Evolutionary conservation across 2,797 vertebrate genomes (phyloP), one percentile per base, ranked within the genome.

Genomic region (Menidia menidia): DNA sequence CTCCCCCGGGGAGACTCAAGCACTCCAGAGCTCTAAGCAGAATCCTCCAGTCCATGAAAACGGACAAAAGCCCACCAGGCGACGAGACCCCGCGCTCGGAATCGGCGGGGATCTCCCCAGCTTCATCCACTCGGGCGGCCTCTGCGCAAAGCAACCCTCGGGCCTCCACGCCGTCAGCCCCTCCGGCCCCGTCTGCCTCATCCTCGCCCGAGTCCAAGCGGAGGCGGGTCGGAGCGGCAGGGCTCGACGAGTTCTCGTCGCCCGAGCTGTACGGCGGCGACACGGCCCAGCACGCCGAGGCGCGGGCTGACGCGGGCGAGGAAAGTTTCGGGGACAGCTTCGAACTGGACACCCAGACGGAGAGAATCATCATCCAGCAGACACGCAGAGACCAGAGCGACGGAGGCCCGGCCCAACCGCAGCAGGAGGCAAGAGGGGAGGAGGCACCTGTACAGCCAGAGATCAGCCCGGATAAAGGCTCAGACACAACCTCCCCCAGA

Each of bases 311-410:
- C 58, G 77, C 3, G 52, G 70, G 54, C 30, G 89, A 87, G 64
- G 95, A 92, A 70, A 95, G 91, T 70, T 98, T 98, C 82, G 95
- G 96, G 58, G 95, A 98, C 77, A 99, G 97, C 86, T 96, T 99
- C 77, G 95, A 95, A 80, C 81, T 98, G 80, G 97, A 99, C 91
- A 96, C 95, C 74, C 96, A 97, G 80, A 97, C 95, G 6, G 97
- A 98, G 73, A 94, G 91, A 88, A 93, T 98, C 63, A 92, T 99
- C 65, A 91, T 94, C 75, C 95, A 96, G 41, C 89, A 91, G 39
- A 73, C 63, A 12, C 44, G 44, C 19, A 19, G 50, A 33, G 75
- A 78, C 45, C 55, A 25, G 19, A 63, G 41, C 11, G 57, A 60
- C 4, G 33, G 1, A 58, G 56, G 25, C 18, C n/a, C 0, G 25